Base-by-base conservation (phyloP, 2,113 vertebrate species). In the Rhinichthys klamathensis region DNA sequence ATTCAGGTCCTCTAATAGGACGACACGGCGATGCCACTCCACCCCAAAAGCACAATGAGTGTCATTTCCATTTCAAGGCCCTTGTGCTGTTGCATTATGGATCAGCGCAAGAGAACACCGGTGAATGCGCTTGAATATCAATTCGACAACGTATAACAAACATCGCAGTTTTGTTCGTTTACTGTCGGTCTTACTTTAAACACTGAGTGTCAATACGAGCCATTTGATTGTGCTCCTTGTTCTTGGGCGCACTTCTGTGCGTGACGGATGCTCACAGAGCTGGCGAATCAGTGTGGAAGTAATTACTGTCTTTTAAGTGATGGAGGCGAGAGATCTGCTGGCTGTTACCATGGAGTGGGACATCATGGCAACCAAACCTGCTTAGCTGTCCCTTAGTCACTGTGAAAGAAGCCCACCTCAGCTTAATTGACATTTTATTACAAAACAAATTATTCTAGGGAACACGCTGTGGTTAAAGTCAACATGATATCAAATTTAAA, bases 11-110 rank as follows among this genome's bases (percentile, higher is more conserved):
- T 3, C 49, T 88, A 86, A 92, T 93, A 86, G 91, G 91, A 90
- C 86, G 86, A 51, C 85, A 86, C 4, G 60, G 58, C 32, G n/a
- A 54, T 83, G 83, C 65, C 87, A 88, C 87, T 85, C 75, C 77
- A 89, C 84, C 67, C 65, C 35, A 67, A 65, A 56, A 90, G 88
- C 90, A 91, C 82, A 91, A 92, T 90, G 84, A 83, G 83, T 84
- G 44, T 93, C 91, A 94, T 94, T 94, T 93, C 90, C 93, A 94
- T 91, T 94, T 93, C 93, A 94, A 94, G 92, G 92, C 88, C 83
- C 8, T 0, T 8, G 35, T 0, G 30, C 89, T 91, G 87, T 69
- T 91, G 89, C 90, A 92, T 93, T 91, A 93, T 93, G 91, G 90
- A 93, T 92, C 87, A 85, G 38, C 51, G 86, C 85, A 15, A 2